These are phyloP conservation scores for Hydrophis major DNA, from an alignment of 2,797 vertebrate genomes.

Conservation along the genomic window DNA sequence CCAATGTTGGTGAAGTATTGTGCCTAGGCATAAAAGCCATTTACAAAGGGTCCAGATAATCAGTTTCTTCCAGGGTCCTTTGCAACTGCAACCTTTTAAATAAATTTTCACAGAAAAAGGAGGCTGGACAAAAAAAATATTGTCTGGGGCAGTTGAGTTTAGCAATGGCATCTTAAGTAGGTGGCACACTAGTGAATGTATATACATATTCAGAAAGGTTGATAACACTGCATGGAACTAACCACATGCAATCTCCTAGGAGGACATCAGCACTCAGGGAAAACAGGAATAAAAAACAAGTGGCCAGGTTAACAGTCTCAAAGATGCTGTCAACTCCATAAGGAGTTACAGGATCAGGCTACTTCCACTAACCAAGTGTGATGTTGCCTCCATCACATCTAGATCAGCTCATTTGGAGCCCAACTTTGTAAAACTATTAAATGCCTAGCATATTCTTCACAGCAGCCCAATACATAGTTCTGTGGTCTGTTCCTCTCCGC, in stretches of 20 bases:
- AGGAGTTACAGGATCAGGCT: neutral
- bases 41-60: neutral
- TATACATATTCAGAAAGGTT: neutral
- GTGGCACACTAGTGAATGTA: neutral
- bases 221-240: neutral
- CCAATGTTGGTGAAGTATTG: neutral
- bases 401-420: neutral
- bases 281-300: neutral
- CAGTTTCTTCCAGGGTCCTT: neutral
- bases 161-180: neutral
- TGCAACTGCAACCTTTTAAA: neutral
- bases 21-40: neutral
- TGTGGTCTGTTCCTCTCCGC: neutral
- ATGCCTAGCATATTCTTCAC: neutral
- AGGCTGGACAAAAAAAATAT: neutral
- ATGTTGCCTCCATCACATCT: neutral
- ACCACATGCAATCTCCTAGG: neutral
- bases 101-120: neutral
- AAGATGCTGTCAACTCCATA: neutral
- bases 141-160: neutral
- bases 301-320: neutral
- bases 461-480: neutral
- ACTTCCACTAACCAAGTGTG: neutral
- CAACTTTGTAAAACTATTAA: neutral
- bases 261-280: neutral